phyloP scores from a whole-genome alignment of 2,888 invertebrate species.

The Entomobrya proxima region DNA sequence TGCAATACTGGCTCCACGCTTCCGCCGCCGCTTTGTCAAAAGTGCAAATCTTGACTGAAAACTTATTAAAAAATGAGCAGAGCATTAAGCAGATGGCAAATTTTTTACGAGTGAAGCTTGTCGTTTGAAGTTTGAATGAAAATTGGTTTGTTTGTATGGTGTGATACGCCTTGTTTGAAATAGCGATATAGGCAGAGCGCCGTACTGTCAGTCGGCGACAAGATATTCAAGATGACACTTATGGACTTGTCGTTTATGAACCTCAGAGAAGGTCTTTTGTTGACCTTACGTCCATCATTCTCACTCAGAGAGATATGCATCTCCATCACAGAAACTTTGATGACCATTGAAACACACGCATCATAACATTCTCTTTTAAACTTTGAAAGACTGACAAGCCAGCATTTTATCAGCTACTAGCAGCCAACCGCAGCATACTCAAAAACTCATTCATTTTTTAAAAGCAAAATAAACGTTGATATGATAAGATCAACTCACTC shows the following conservation, averaged over 20 bases:
- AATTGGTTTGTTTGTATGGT: background rate
- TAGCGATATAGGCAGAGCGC: background rate
- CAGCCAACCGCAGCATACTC: background rate
- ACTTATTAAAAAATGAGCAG: too few species aligned
- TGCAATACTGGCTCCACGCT: too few species aligned
- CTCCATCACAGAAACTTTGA: slow-evolving; percentile 4
- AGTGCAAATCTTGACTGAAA: too few species aligned
- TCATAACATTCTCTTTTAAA: background rate
- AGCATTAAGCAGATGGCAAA: too few species aligned
- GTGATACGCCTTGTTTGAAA: background rate
- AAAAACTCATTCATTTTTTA: background rate
- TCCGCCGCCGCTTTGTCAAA: too few species aligned
- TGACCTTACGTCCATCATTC: slow-evolving; percentile 61
- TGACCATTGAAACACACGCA: background rate
- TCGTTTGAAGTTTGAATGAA: too few species aligned
- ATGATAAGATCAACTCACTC: slow-evolving; percentile 2
- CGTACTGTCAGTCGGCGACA: slow-evolving; percentile 12
- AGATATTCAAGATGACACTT: slow-evolving; percentile 3
- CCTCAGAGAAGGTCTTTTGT: slow-evolving; percentile 42
- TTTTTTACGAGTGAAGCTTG: too few species aligned
- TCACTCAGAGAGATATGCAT: background rate
- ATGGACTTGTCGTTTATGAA: background rate
- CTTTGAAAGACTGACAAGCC: background rate
- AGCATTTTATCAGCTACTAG: background rate
- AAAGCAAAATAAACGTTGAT: too few species aligned